These are phyloP conservation scores for Zootermopsis nevadensis DNA, from an alignment of 2,888 invertebrate species.

Conservation along the genomic window DNA sequence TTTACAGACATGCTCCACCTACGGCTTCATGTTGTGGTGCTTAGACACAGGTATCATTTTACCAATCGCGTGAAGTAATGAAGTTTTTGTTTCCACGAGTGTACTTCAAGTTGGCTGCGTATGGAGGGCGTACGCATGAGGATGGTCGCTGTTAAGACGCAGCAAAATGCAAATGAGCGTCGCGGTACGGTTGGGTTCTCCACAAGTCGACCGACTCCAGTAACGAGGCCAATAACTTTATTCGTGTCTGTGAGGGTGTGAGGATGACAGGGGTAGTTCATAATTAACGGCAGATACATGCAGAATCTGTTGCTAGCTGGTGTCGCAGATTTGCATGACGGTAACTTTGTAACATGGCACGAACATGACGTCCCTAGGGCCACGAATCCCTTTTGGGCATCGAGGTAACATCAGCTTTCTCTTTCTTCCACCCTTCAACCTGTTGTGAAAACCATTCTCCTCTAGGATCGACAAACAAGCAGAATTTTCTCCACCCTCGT, in stretches of 20 bases:
- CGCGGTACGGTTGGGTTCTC: neutral
- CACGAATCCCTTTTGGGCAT: conserved; percentile 32
- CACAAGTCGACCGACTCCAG: neutral
- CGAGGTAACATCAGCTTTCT: neutral
- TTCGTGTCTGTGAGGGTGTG: neutral
- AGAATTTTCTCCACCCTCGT: conserved; percentile 13
- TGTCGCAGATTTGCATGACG: conserved; percentile 14
- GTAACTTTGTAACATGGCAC: conserved; percentile 28
- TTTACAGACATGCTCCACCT: too few species aligned
- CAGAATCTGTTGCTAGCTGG: conserved; percentile 5
- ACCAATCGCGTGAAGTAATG: too few species aligned
- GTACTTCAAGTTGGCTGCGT: too few species aligned
- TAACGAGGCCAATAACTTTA: conserved; percentile 41
- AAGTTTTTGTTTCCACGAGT: too few species aligned
- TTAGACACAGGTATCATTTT: too few species aligned
- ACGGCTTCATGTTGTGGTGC: too few species aligned
- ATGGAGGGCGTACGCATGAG: neutral
- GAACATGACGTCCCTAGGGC: conserved; percentile 8
- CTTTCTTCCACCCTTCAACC: neutral
- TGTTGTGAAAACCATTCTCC: neutral
- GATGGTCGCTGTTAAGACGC: neutral
- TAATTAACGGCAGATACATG: conserved; percentile 35
- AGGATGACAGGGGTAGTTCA: neutral
- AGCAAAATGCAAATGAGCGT: conserved; percentile 16
- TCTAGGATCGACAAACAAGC: conserved; percentile 26